phyloP scores from a whole-genome alignment of 2,797 vertebrate species.

The Mustela erminea region DNA sequence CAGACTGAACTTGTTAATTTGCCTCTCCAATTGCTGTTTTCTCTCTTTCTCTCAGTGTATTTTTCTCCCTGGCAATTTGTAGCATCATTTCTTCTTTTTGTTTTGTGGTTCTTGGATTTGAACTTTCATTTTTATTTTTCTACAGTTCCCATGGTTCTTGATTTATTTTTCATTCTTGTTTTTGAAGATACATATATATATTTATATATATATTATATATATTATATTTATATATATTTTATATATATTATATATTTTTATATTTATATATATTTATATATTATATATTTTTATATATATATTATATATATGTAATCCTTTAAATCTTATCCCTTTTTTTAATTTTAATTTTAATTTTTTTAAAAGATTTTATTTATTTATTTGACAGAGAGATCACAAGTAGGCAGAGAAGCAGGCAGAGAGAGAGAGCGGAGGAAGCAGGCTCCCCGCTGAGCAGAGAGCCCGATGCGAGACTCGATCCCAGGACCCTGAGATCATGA shows the following conservation, averaged over 20 bases:
- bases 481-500: too few species aligned
- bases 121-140: constrained; percentile 28
- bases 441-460: too few species aligned
- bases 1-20: constrained; percentile 47
- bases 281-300: neutral
- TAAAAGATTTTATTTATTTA: too few species aligned
- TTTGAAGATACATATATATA: neutral
- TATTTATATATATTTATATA: too few species aligned
- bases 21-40: constrained; percentile 51
- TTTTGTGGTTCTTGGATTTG: neutral
- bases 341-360: too few species aligned
- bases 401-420: too few species aligned
- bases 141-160: neutral
- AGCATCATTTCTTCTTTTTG: constrained; percentile 38
- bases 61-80: constrained; percentile 52
- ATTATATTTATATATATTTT: neutral
- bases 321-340: too few species aligned
- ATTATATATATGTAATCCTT: too few species aligned
- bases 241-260: neutral
- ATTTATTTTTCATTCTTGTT: constrained; percentile 21
- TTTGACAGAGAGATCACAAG: too few species aligned
- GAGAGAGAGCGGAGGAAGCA: too few species aligned
- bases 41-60: constrained; percentile 8
- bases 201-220: neutral
- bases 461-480: too few species aligned